Percentiles rank a stretch among this genome's conserved stretches.
Evolutionary conservation across 2,113 vertebrate genomes (phyloP).

Genomic region (Pelobates fuscus): DNA sequence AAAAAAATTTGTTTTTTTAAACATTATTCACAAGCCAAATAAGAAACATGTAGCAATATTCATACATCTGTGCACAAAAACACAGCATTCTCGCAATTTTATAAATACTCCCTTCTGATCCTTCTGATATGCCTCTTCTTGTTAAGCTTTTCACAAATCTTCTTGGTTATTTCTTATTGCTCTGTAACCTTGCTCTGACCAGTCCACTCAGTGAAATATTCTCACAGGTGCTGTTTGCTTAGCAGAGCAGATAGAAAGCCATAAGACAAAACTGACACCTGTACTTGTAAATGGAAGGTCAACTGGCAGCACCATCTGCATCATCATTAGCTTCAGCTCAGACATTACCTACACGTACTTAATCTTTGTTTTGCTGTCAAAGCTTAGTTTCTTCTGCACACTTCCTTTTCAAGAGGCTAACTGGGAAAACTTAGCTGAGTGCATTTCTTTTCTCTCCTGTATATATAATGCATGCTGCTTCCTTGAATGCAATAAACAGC

Average conservation of each 20-base stretch:
- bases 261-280: conserved; percentile 38
- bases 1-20: no score
- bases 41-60: no score
- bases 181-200: conserved; percentile 21
- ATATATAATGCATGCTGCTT: conserved; percentile 33
- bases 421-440: conserved; percentile 10
- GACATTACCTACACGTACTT: conserved; percentile 15
- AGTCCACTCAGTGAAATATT: conserved; percentile 32
- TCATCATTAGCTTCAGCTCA: conserved; percentile 26
- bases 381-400: conserved; percentile 10
- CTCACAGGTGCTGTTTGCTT: conserved; percentile 23
- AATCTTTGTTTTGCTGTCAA: conserved; percentile 32
- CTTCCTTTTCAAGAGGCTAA: conserved; percentile 26
- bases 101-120: not conserved
- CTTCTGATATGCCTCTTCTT: conserved; percentile 9
- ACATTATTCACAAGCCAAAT: no score
- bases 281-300: conserved; percentile 38
- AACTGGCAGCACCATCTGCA: conserved; percentile 30
- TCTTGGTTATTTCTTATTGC: conserved; percentile 25
- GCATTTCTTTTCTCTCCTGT: conserved; percentile 3
- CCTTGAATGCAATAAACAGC: conserved; percentile 12
- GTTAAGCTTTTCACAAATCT: conserved; percentile 1
- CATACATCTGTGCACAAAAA: no score
- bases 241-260: conserved; percentile 27
- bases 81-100: not conserved